Evolutionary conservation across 2,888 invertebrate genomes (phyloP), one percentile per base, ranked within the genome.

Genomic region (Sarcophaga rosellei): DNA sequence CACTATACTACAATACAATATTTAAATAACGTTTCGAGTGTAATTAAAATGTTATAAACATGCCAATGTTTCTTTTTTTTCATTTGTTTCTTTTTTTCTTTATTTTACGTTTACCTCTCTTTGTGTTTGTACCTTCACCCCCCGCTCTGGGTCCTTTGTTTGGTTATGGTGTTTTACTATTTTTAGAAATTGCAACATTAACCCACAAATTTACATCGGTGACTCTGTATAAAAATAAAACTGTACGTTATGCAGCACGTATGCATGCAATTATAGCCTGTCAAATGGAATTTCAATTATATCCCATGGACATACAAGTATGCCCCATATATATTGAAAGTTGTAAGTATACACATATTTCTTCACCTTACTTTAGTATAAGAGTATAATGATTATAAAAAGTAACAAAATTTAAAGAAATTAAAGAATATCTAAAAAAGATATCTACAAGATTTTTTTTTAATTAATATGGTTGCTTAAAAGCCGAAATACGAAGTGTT

Each of bases 211-310:
- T 97, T 91, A 96, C 97, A 3, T 96, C 96, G 23, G 96, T 97
- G 75, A 96, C 96, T 25, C 93, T 97, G 86, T 97, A 95, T 91
- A 95, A 96, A 89, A 97, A 97, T 91, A 96, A 96, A 93, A 97
- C 97, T 0, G 96, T 97, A 44, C 94, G 95, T 83, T 97, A 96
- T 92, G 95, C 96, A 5, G 96, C 96, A 0, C 94, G 97, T 88
- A 96, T 97, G 96, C 96, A 97, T 91, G 96, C 97, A 0, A 96
- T 97, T 89, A 96, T 97, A 77, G 97, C 97, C 84, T 97, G 97
- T 92, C 96, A 97, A 93, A 97, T 97, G 96, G 96, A 97, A 92
- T 97, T 97, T 92, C 96, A 96, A 91, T 95, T 96, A 75, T 97
- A 97, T 91, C 97, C 97, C 35, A 96, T 97, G 96, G 97, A 97